A percentile compares a stretch with the other conserved stretches of the same genome.
These are phyloP conservation scores for Sepiola atlantica DNA, from an alignment of 2,888 invertebrate species.

Conservation along the genomic window DNA sequence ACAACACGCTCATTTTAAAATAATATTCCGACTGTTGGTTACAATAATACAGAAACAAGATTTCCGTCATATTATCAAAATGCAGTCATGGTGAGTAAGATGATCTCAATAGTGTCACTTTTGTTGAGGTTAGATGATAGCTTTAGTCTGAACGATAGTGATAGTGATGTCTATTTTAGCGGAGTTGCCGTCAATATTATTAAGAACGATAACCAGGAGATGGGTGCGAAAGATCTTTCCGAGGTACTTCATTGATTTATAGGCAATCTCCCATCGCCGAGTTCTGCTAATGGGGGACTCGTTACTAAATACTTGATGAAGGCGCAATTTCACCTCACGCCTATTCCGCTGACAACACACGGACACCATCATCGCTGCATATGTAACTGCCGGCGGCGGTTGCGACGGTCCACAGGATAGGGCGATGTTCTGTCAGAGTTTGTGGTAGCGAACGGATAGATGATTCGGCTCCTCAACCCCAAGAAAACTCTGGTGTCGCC, in stretches of 20 bases:
- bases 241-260: neutral
- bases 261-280: conserved; percentile 16
- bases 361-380: neutral
- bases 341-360: neutral
- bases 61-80: neutral
- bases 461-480: neutral
- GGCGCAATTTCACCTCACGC: neutral
- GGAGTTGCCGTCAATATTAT: neutral
- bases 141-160: neutral
- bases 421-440: neutral
- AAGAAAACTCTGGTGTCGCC: neutral
- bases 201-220: neutral
- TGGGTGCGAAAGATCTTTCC: neutral
- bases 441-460: neutral
- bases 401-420: neutral
- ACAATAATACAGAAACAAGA: too few relatives aligned
- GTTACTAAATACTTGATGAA: conserved; percentile 32
- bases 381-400: neutral
- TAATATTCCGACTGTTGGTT: too few relatives aligned
- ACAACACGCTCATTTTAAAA: too few relatives aligned
- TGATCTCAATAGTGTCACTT: neutral
- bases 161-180: neutral
- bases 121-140: neutral
- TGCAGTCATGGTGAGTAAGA: neutral
- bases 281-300: conserved; percentile 23